Evolutionary conservation across 2,797 vertebrate species (phyloP).

Genomic region (Danio kyathit): DNA sequence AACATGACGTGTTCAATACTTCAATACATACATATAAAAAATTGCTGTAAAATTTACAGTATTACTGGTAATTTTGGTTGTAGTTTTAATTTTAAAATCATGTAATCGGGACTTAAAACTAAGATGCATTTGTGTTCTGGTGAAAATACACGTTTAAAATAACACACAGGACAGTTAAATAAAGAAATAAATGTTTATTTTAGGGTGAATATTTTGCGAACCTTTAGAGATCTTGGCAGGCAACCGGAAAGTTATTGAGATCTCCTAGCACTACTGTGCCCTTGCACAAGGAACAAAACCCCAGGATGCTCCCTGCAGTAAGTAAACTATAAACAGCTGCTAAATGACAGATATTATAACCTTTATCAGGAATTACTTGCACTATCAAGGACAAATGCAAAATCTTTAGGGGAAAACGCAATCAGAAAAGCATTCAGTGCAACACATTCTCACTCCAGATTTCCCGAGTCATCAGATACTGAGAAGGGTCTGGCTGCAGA

Average conservation of each 20-base stretch:
- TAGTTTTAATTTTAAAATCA: too few species aligned
- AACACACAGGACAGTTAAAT: not conserved
- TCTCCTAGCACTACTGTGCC: slow-evolving; percentile 1
- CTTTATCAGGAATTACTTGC: slow-evolving; percentile 9
- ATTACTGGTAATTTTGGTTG: too few species aligned
- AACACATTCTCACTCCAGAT: too few species aligned
- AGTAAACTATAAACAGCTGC: slow-evolving; percentile 15
- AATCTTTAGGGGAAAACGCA: not conserved
- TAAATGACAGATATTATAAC: slow-evolving; percentile 17
- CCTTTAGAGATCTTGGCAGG: not conserved
- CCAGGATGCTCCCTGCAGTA: slow-evolving; percentile 13
- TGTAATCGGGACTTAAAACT: not conserved
- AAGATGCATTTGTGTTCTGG: not conserved
- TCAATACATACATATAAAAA: too few species aligned
- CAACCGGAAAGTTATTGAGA: not conserved
- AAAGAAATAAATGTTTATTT: not conserved
- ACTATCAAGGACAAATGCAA: not conserved
- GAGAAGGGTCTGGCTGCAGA: too few species aligned
- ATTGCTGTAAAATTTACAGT: too few species aligned
- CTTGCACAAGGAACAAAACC: slow-evolving; percentile 9
- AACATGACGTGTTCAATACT: too few species aligned
- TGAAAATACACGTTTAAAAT: not conserved
- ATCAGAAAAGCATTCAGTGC: too few species aligned
- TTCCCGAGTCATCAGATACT: too few species aligned
- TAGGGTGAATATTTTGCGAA: not conserved